phyloP scores from a whole-genome alignment of 2,113 vertebrate genomes.

The Hypanus sabinus region DNA sequence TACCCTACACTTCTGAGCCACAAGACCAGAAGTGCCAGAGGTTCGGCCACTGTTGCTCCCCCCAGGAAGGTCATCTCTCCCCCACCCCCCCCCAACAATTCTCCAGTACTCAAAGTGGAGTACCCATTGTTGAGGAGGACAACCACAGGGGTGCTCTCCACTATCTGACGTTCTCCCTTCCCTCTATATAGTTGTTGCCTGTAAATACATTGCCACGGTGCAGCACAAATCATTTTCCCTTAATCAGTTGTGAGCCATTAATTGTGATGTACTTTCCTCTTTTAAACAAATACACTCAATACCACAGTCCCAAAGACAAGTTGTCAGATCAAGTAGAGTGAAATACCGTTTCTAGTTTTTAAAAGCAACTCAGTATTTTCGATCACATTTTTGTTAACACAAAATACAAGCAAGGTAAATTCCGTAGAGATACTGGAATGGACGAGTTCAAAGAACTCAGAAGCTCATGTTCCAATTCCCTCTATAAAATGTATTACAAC shows the following conservation, averaged over 20 bases:
- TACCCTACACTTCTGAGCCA: too few relatives aligned
- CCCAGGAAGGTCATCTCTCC: too few relatives aligned
- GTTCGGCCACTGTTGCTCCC: too few relatives aligned
- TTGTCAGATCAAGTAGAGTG: neutral
- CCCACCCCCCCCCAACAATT: too few relatives aligned
- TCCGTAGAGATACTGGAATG: neutral
- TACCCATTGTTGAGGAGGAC: too few relatives aligned
- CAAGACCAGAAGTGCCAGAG: too few relatives aligned
- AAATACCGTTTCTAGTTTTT: neutral
- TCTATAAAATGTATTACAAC: conserved; percentile 41
- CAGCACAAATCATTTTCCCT: neutral
- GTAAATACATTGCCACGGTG: neutral
- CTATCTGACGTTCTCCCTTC: too few relatives aligned
- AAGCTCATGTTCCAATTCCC: neutral
- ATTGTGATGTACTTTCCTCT: neutral
- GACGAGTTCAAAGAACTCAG: neutral
- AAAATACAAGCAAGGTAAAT: neutral
- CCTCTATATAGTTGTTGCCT: neutral
- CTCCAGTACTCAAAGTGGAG: too few relatives aligned
- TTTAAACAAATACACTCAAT: neutral
- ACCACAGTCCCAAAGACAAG: neutral
- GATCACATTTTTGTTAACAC: too few relatives aligned
- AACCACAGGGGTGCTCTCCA: too few relatives aligned
- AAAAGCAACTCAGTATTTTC: too few relatives aligned
- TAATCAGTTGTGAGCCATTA: neutral